These are phyloP conservation scores for Scomber colias DNA, from an alignment of 2,113 vertebrate genomes.

Conservation along the genomic window DNA sequence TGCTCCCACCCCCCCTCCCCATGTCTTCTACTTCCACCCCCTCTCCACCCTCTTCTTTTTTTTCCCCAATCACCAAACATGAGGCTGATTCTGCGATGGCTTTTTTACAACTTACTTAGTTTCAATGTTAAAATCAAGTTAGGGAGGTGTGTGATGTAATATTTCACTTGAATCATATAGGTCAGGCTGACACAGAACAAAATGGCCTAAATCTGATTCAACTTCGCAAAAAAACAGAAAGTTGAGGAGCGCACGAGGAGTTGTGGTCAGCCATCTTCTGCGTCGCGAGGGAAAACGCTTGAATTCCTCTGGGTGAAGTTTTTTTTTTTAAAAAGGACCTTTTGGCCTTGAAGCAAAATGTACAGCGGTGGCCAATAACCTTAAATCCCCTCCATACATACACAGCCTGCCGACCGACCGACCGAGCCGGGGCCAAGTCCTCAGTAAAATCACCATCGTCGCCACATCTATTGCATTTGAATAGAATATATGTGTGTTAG, in stretches of 20 bases:
- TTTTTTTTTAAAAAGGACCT: slow-evolving; percentile 1
- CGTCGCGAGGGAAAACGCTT: neutral
- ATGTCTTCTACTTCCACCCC: neutral
- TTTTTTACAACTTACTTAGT: neutral
- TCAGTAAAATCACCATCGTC: slow-evolving; percentile 11
- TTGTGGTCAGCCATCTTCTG: slow-evolving; percentile 18
- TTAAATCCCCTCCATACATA: slow-evolving; percentile 20
- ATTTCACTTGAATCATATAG: slow-evolving; percentile 55
- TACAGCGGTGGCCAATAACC: slow-evolving; percentile 27
- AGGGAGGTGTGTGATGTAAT: slow-evolving; percentile 43
- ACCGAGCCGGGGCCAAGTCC: slow-evolving; percentile 6
- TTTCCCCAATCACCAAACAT: neutral
- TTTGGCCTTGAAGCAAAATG: slow-evolving; percentile 11
- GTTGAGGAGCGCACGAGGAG: slow-evolving; percentile 22
- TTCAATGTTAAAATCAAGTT: slow-evolving; percentile 48
- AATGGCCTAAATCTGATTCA: slow-evolving; percentile 54
- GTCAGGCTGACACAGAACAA: slow-evolving; percentile 63
- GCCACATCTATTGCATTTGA: slow-evolving; percentile 49
- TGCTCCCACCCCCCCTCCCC: neutral
- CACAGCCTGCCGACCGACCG: slow-evolving; percentile 14
- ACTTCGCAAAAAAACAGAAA: slow-evolving; percentile 43
- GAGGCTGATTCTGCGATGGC: slow-evolving; percentile 3
- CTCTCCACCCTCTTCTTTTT: neutral
- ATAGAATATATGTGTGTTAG: slow-evolving; percentile 52
- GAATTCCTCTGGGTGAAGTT: slow-evolving; percentile 42